Evolutionary conservation across 2,888 invertebrate species (phyloP).

Genomic region (Tridacna crocea): DNA sequence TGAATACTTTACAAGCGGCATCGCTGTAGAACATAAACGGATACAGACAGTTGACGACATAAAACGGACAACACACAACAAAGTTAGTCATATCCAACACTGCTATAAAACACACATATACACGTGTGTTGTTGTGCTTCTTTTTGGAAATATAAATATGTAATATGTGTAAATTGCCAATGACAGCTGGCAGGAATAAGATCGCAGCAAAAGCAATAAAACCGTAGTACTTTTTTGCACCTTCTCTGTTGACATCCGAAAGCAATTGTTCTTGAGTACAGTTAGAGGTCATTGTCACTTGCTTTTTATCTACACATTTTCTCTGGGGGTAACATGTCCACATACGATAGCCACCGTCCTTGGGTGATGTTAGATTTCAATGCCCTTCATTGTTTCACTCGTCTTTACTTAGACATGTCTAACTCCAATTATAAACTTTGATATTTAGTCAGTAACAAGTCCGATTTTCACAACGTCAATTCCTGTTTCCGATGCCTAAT

Average conservation of each 20-base stretch:
- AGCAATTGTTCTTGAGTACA: background rate
- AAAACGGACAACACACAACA: constrained; percentile 4
- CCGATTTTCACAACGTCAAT: no score
- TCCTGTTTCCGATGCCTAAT: no score
- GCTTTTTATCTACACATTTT: background rate
- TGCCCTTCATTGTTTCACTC: background rate
- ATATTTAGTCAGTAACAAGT: no score
- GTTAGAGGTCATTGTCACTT: background rate
- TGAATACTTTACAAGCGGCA: constrained; percentile 6
- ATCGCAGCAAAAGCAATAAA: constrained; percentile 7
- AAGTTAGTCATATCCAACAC: constrained; percentile 12
- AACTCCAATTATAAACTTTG: no score
- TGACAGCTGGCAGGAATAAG: background rate
- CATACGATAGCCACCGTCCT: background rate
- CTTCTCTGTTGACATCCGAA: constrained; percentile 5
- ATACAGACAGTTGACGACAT: background rate
- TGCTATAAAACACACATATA: constrained; percentile 10
- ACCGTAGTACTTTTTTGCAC: constrained; percentile 12
- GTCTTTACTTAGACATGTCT: background rate
- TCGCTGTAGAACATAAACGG: constrained; percentile 13
- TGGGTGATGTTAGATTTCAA: background rate
- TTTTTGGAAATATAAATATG: constrained; percentile 19
- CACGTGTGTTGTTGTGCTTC: constrained; percentile 23
- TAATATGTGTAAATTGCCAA: constrained; percentile 18
- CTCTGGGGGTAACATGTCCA: background rate